These are phyloP conservation scores for Drosophila diplacantha DNA, from an alignment of 2,888 invertebrate species.

Conservation along the genomic window DNA sequence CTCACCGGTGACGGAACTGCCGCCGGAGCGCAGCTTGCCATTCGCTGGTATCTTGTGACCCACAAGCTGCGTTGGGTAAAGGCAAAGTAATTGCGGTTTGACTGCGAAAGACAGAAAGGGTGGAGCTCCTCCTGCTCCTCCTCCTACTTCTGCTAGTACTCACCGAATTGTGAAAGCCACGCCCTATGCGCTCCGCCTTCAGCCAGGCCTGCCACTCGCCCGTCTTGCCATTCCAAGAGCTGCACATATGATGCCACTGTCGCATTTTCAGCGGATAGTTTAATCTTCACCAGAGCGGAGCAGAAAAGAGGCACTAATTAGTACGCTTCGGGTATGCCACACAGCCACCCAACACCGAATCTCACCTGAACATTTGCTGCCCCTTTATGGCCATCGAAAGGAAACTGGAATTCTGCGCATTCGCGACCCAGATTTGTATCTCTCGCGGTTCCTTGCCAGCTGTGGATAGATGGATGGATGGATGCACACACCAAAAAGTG, in stretches of 20 bases:
- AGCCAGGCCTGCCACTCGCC: constrained; percentile 95
- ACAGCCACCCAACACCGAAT: constrained; percentile 44
- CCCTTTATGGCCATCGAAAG: constrained; percentile 89
- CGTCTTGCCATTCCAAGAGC: constrained; percentile 92
- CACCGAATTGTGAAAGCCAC: constrained; percentile 92
- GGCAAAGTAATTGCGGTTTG: constrained; percentile 11
- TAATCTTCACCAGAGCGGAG: constrained; percentile 77
- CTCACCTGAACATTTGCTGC: constrained; percentile 86
- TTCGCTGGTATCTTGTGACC: constrained; percentile 87
- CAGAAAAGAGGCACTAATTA: constrained; percentile 25
- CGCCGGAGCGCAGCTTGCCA: constrained; percentile 85
- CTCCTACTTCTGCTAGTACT: constrained; percentile 70
- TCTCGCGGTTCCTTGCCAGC: constrained; percentile 86
- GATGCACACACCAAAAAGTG: constrained; percentile 10
- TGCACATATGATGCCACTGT: constrained; percentile 91
- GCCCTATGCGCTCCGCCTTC: constrained; percentile 89
- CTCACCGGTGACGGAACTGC: constrained; percentile 75
- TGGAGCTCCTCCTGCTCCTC: constrained; percentile 3
- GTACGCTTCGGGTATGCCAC: not conserved
- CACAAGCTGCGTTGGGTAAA: constrained; percentile 81
- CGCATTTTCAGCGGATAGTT: constrained; percentile 84
- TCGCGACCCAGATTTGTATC: constrained; percentile 88
- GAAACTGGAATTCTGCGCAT: constrained; percentile 88
- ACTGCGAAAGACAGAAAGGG: not conserved
- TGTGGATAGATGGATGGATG: constrained; percentile 78